Base-by-base conservation (phyloP, 2,888 invertebrate species). In the Torymus auratus region DNA sequence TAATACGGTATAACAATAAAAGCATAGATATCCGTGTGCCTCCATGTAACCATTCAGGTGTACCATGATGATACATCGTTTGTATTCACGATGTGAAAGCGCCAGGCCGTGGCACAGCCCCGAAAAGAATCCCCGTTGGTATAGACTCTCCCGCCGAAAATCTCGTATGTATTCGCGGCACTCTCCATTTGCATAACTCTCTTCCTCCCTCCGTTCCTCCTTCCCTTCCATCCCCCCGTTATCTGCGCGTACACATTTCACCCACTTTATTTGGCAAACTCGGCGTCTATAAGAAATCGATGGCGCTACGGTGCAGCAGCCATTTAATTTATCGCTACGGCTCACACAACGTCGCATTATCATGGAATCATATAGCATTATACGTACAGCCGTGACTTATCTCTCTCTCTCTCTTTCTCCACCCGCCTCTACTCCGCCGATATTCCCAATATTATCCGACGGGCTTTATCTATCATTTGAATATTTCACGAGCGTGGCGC, bases 401-500 rank as follows among this genome's bases (percentile, higher is more conserved):
- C 71, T 67, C 17, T 28, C 28, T 28, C 28, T 28, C 28, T 28
- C 28, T 28, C 28, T 28, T 4, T 28, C 12, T 20, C 11, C 52
- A 7, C 13, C n/a, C n/a, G 10, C 65, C 2, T 65, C n/a, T 50
- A 13, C 15, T n/a, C 53, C 52, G 14, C 15, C 80, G 70, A 75
- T 75, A 75, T 71, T 75, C 71, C 41, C 80, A 75, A 80, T 80
- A 80, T 75, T 75, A 80, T 75, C 75, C 79, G 7, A 13, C 61
- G 23, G 65, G 60, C 71, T 71, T 75, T 71, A 80, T 71, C 69
- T 64, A 80, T 74, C 75, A 73, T 68, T 76, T 79, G 69, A 78
- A 83, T 82, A 72, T 80, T 82, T 81, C 81, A 78, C 58, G 64
- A 78, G 76, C 68, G 28, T 62, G 67, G 71, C 20, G 70, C 76